A percentile compares a stretch with the other conserved stretches of the same genome.
Evolutionary conservation across 2,113 vertebrate genomes (phyloP).

Genomic region (Camelus dromedarius): DNA sequence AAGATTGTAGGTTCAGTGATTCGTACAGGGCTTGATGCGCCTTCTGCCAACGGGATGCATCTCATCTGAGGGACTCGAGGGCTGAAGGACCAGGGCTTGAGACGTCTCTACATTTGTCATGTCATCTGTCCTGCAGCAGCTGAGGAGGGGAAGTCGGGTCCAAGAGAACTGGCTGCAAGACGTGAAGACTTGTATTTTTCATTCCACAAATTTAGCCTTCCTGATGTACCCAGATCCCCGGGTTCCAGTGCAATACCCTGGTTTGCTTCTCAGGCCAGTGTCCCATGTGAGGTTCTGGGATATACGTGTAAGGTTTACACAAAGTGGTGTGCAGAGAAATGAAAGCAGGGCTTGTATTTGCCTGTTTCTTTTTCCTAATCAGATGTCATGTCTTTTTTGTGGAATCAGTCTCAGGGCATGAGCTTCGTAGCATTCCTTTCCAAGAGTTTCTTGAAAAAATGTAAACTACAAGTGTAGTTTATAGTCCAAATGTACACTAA

Average conservation of each 20-base stretch:
- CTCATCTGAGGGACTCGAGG: neutral
- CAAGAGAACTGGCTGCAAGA: too few relatives aligned
- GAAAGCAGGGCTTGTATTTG: too few relatives aligned
- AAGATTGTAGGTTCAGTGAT: neutral
- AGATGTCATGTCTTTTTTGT: rapidly evolving
- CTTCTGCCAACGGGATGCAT: too few relatives aligned
- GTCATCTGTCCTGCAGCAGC: too few relatives aligned
- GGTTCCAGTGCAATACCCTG: too few relatives aligned
- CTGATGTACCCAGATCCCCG: too few relatives aligned
- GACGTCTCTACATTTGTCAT: too few relatives aligned
- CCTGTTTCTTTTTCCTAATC: neutral
- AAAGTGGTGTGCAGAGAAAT: neutral
- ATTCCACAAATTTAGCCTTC: neutral
- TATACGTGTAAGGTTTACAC: neutral
- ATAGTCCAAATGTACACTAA: neutral
- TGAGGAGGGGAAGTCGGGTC: neutral
- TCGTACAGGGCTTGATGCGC: rapidly evolving
- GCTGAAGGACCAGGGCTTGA: too few relatives aligned
- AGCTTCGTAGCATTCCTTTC: neutral
- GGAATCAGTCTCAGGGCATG: neutral
- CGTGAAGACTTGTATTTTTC: too few relatives aligned
- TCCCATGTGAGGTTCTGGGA: too few relatives aligned
- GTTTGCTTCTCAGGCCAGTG: neutral
- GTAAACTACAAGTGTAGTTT: neutral
- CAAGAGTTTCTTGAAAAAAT: neutral